phyloP scores from a whole-genome alignment of 1,140 invertebrate genomes.

The Drosophila lowei region DNA sequence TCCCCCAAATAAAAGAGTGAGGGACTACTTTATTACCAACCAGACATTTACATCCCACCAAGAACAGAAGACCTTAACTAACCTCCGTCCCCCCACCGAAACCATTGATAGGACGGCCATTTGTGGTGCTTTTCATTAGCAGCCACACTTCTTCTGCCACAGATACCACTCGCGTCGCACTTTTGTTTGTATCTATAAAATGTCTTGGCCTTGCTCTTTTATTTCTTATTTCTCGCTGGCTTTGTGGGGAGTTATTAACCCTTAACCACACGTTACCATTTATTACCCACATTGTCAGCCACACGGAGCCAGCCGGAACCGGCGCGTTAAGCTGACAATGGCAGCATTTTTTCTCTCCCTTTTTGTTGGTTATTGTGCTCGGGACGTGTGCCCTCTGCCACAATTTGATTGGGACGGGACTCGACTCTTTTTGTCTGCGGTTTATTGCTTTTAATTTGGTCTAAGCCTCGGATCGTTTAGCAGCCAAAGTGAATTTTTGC shows the following conservation, averaged over 20 bases:
- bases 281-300: conserved; percentile 66
- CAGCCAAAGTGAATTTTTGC: conserved; percentile 27
- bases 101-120: conserved; percentile 28
- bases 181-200: conserved; percentile 60
- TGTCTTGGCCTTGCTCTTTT: conserved; percentile 55
- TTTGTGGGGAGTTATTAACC: conserved; percentile 77
- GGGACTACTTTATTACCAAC: conserved; percentile 27
- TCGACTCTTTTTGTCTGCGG: conserved; percentile 55
- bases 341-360: conserved; percentile 36
- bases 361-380: conserved; percentile 30
- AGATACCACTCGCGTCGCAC: background rate
- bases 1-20: conserved; percentile 15
- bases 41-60: background rate
- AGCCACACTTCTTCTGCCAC: conserved; percentile 59
- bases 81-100: conserved; percentile 27
- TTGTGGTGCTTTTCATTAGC: conserved; percentile 73
- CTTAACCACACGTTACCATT: conserved; percentile 78
- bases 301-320: conserved; percentile 40
- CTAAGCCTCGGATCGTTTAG: conserved; percentile 42
- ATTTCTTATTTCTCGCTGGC: conserved; percentile 24
- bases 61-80: conserved; percentile 3
- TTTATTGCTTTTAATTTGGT: conserved; percentile 77
- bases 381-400: conserved; percentile 32
- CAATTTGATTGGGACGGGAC: conserved; percentile 42
- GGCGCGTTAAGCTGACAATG: conserved; percentile 78